A percentile compares a stretch with the other conserved stretches of the same genome.
These are phyloP conservation scores for Tenthredo scrophulariae DNA, from an alignment of 2,888 invertebrate genomes.

Conservation along the genomic window DNA sequence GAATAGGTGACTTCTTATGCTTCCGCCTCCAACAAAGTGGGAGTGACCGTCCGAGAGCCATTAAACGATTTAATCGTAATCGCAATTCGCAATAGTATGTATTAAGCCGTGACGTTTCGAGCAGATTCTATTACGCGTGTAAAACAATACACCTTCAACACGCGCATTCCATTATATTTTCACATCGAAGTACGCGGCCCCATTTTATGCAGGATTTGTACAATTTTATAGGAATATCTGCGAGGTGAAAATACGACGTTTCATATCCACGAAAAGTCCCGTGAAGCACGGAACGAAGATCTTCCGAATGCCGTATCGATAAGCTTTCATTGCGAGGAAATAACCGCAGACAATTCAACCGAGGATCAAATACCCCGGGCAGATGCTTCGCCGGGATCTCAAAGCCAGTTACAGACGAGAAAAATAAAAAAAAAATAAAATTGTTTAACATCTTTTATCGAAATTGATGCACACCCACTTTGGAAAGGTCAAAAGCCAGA, in stretches of 20 bases:
- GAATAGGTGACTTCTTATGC: slow-evolving; percentile 19
- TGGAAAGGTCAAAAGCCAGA: background rate
- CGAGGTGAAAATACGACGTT: background rate
- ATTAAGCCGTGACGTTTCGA: background rate
- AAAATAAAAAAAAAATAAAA: background rate
- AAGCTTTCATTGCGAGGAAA: background rate
- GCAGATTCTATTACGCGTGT: background rate
- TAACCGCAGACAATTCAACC: background rate
- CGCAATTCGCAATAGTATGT: background rate
- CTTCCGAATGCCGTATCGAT: background rate
- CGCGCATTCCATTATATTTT: background rate
- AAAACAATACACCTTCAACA: background rate
- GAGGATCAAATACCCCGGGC: background rate
- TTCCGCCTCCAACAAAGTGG: slow-evolving; percentile 30
- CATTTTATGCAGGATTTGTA: background rate
- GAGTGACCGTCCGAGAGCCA: background rate
- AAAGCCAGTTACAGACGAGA: background rate
- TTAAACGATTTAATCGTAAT: slow-evolving; percentile 30
- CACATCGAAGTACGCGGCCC: background rate
- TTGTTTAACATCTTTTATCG: background rate
- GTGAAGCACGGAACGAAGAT: background rate
- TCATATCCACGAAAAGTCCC: background rate
- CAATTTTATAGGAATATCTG: background rate
- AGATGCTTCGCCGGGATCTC: background rate
- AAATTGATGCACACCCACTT: background rate